Evolutionary conservation across 1,140 invertebrate species (phyloP).

Genomic region (Telenomus remus): DNA sequence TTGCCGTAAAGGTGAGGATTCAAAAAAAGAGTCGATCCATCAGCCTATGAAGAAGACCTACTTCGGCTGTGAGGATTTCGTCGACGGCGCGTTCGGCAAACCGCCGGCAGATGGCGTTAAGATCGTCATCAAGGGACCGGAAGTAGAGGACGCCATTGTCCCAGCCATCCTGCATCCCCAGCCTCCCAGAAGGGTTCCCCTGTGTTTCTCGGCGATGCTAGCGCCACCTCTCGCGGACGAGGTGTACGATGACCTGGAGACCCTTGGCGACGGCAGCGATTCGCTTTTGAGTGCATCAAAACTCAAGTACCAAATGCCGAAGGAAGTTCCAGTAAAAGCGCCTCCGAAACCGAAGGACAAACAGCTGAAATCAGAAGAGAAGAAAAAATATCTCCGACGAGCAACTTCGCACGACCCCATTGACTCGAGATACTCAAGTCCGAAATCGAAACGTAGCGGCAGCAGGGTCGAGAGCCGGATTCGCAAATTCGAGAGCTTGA

Average conservation of each 20-base stretch:
- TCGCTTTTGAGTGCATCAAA: constrained; percentile 82
- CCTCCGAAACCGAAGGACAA: not conserved
- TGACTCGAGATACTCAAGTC: constrained; percentile 71
- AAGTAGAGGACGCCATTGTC: constrained; percentile 78
- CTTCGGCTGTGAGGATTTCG: constrained; percentile 16
- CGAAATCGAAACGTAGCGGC: constrained; percentile 73
- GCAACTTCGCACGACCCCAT: constrained; percentile 58
- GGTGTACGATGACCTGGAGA: constrained; percentile 77
- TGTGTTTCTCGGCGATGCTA: constrained; percentile 65
- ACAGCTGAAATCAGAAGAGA: constrained; percentile 38
- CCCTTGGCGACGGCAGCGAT: constrained; percentile 81
- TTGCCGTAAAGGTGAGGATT: constrained; percentile 4
- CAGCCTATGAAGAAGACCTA: constrained; percentile 18
- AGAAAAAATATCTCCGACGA: constrained; percentile 56
- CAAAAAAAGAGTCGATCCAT: constrained; percentile 1
- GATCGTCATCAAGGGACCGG: constrained; percentile 71
- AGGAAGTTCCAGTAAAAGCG: no score
- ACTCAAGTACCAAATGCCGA: constrained; percentile 62
- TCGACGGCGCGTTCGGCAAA: constrained; percentile 6
- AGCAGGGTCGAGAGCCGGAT: constrained; percentile 66
- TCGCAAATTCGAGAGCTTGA: constrained; percentile 71
- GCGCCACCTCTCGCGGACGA: constrained; percentile 63
- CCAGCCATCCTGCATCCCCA: constrained; percentile 79
- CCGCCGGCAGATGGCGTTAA: constrained; percentile 68
- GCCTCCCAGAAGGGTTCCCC: constrained; percentile 76